Evolutionary conservation across 2,797 vertebrate genomes (phyloP).

Genomic region (Ctenochaetus hawaiiensis): DNA sequence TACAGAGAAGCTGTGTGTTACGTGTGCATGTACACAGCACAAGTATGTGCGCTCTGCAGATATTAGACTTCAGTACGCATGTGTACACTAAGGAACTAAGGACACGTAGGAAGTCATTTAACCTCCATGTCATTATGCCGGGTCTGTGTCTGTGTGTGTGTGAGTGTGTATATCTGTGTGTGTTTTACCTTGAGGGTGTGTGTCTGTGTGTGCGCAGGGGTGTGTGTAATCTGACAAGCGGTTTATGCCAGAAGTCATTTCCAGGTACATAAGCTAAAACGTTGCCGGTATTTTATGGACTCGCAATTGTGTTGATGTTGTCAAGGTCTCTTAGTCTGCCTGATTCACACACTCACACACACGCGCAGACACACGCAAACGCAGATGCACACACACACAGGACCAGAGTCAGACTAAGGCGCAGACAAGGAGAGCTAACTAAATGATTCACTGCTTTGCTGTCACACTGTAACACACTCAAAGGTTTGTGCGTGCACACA

Average conservation of each 20-base stretch:
- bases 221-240: slow-evolving; percentile 46
- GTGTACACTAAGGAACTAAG: slow-evolving; percentile 15
- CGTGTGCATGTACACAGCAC: background rate
- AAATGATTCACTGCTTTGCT: slow-evolving; percentile 68
- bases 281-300: slow-evolving; percentile 72
- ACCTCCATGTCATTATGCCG: slow-evolving; percentile 32
- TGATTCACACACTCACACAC: slow-evolving; percentile 35
- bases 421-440: slow-evolving; percentile 53
- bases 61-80: slow-evolving; percentile 15
- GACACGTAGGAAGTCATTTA: slow-evolving; percentile 5
- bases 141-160: slow-evolving; percentile 12
- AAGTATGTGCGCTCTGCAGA: slow-evolving; percentile 14
- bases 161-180: slow-evolving; percentile 18
- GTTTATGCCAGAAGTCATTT: slow-evolving; percentile 72
- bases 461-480: slow-evolving; percentile 40
- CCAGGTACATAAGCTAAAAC: slow-evolving; percentile 72
- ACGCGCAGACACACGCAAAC: slow-evolving; percentile 23
- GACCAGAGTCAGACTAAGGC: slow-evolving; percentile 18
- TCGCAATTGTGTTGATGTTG: slow-evolving; percentile 77
- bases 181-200: slow-evolving; percentile 9
- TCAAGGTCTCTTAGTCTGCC: slow-evolving; percentile 69
- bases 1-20: slow-evolving; percentile 6
- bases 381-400: slow-evolving; percentile 18
- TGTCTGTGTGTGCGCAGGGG: slow-evolving; percentile 4
- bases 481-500: background rate